Base-by-base conservation (phyloP, 2,797 vertebrate species). In the Percopsis omiscomaycus region DNA sequence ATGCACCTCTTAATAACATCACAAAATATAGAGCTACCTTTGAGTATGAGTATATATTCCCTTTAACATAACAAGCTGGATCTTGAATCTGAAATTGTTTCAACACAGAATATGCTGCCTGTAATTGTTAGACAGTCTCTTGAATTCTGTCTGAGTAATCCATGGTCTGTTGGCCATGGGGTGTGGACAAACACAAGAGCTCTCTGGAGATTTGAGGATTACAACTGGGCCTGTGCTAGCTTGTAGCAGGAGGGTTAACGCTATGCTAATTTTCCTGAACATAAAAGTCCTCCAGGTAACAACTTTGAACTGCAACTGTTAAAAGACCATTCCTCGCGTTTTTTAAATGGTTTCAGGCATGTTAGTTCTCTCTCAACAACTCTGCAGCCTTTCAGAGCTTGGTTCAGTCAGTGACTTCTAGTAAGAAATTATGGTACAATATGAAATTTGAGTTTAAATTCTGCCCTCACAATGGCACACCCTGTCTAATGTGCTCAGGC, bases 211-310 rank as follows among this genome's bases (percentile, higher is more conserved):
- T 86, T 62, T 85, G 16, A 47, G 55, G 56, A 60, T 22, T 54
- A 81, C 80, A 73, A 80, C 71, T 1, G 69, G 84, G 80, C 92
- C 59, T 87, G 91, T 83, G 64, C 53, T 29, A 6, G 62, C 92
- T 80, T 86, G 92, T 68, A 73, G 69, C 42, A 14, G 30, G 57
- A 63, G 51, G 60, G 79, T 80, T 82, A 83, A 87, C 71, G 73
- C 61, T 22, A 42, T 61, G 28, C 67, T 83, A 66, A 74, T 83
- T 88, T 76, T 16, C 61, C 65, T 68, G 32, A 66, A 73, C 74
- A 79, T 92, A 84, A 88, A 92, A 88, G 83, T 67, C 66, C 28
- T 15, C 62, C 50, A 55, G 76, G 85, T 59, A 52, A 55, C 46
- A 45, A 47, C 64, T 59, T 59, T 80, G 60, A 58, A 54, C 55